Conservation (phyloP, 2,888 invertebrate species). For the Biston betularia region DNA sequence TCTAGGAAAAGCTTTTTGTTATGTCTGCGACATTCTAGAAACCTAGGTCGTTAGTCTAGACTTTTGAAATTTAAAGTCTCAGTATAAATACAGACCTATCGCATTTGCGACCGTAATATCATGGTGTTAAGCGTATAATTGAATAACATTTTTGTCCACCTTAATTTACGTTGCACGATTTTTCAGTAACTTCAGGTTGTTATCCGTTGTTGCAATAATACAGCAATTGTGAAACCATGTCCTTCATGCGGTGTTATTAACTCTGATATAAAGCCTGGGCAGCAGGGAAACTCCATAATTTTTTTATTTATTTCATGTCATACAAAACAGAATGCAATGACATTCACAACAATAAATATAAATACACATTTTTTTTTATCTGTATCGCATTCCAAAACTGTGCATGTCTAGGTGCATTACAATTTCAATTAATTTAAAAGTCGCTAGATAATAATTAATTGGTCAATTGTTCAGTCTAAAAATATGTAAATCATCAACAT, state of each 20-base stretch:
- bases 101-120: neutral
- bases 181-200: neutral
- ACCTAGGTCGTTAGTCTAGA: neutral
- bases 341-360: too few species aligned
- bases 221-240: neutral
- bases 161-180: neutral
- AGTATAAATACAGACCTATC: neutral
- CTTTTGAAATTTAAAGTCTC: neutral
- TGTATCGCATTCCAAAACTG: too few species aligned
- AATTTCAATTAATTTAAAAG: too few species aligned
- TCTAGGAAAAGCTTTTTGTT: slow-evolving; percentile 10
- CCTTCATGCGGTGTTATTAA: too few species aligned
- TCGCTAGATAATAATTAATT: too few species aligned
- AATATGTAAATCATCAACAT: too few species aligned
- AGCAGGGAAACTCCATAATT: neutral
- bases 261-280: neutral
- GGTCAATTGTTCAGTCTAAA: too few species aligned
- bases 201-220: neutral
- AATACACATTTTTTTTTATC: too few species aligned
- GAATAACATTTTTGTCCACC: neutral
- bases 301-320: too few species aligned
- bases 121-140: neutral
- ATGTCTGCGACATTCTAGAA: slow-evolving; percentile 1
- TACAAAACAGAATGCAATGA: too few species aligned
- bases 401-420: too few species aligned